phyloP scores from a whole-genome alignment of 2,888 invertebrate genomes.

The Hesperia comma region DNA sequence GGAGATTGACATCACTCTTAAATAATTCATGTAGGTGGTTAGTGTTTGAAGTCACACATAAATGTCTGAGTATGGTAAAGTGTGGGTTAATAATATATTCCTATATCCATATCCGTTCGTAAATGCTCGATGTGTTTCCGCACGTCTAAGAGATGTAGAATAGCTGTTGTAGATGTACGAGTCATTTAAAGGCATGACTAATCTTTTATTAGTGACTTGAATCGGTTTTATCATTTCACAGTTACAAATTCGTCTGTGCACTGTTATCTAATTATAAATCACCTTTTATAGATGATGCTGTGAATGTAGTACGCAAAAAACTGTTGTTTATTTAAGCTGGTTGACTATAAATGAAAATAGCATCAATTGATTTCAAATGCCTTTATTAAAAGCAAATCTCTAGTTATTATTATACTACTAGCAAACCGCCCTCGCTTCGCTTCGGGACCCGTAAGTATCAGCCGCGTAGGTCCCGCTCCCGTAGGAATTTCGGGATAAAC shows the following conservation, averaged over 20 bases:
- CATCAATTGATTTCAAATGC: not conserved
- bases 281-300: not conserved
- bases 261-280: slow-evolving; percentile 16
- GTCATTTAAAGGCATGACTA: slow-evolving; percentile 12
- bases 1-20: not conserved
- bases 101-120: not conserved
- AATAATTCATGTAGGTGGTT: not conserved
- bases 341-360: not conserved
- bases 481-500: too few species aligned
- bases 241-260: slow-evolving; percentile 4
- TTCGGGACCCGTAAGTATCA: too few species aligned
- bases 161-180: not conserved
- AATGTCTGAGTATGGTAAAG: too few species aligned
- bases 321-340: too few species aligned
- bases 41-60: too few species aligned
- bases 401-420: too few species aligned
- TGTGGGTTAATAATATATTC: too few species aligned
- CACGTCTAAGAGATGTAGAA: not conserved
- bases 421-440: too few species aligned
- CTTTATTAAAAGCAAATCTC: too few species aligned
- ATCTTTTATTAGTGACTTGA: not conserved
- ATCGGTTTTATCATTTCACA: slow-evolving; percentile 5
- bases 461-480: too few species aligned
- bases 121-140: not conserved
- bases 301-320: not conserved